A percentile compares a stretch with the other conserved stretches of the same genome.
Evolutionary conservation across 2,888 invertebrate genomes (phyloP).

Genomic region (Apoderus coryli): DNA sequence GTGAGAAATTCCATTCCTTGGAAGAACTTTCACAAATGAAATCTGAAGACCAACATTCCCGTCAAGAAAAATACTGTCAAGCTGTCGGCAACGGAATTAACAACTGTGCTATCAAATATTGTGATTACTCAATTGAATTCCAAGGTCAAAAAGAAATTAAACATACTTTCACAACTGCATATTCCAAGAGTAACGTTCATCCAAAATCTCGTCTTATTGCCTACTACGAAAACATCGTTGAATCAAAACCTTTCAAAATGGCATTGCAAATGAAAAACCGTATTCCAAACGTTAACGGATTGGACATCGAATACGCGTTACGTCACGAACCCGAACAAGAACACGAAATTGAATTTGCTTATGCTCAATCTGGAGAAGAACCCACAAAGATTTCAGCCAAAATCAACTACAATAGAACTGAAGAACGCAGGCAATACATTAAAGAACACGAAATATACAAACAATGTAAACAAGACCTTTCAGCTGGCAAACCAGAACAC

Average conservation of each 20-base stretch:
- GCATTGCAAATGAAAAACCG: not conserved
- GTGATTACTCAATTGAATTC: slow-evolving; percentile 41
- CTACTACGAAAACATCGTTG: slow-evolving; percentile 32
- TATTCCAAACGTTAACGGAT: slow-evolving; percentile 37
- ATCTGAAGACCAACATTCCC: slow-evolving; percentile 33
- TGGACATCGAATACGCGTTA: slow-evolving; percentile 41
- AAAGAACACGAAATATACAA: slow-evolving; percentile 33
- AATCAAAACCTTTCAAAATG: not conserved
- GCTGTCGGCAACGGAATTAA: slow-evolving; percentile 41
- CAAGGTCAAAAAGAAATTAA: slow-evolving; percentile 37
- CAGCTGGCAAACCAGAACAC: slow-evolving; percentile 40
- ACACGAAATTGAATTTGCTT: slow-evolving; percentile 36
- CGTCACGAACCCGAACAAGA: slow-evolving; percentile 37
- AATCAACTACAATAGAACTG: slow-evolving; percentile 36
- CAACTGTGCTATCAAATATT: slow-evolving; percentile 34
- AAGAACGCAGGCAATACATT: slow-evolving; percentile 35
- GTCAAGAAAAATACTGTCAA: slow-evolving; percentile 39
- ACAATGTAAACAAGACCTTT: slow-evolving; percentile 38
- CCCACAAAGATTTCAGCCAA: slow-evolving; percentile 21
- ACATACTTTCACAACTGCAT: slow-evolving; percentile 39
- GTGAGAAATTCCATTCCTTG: slow-evolving; percentile 15
- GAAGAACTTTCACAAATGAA: slow-evolving; percentile 23
- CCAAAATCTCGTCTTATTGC: slow-evolving; percentile 38
- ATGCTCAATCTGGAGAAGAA: slow-evolving; percentile 33
- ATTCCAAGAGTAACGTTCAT: slow-evolving; percentile 41